Conservation (phyloP, 1,140 invertebrate genomes). For the Neocloeon triangulifer region DNA sequence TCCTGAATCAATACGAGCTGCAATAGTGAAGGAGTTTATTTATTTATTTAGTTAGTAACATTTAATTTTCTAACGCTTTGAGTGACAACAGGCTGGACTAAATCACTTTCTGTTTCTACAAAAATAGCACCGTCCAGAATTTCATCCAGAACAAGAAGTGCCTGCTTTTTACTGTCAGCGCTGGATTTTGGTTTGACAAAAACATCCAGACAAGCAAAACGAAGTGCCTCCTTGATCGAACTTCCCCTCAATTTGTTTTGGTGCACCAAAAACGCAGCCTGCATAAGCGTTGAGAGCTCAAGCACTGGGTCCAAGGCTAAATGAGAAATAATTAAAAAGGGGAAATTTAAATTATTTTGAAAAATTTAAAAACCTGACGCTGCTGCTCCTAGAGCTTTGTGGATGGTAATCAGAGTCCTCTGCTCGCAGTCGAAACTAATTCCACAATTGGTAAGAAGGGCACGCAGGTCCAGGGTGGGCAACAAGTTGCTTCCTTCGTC, state of each 20-base stretch:
- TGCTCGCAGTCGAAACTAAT: slow-evolving; percentile 18
- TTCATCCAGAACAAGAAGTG: too few species aligned
- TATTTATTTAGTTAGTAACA: too few species aligned
- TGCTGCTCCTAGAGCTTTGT: slow-evolving; percentile 18
- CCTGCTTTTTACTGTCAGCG: too few species aligned
- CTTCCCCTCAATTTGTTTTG: slow-evolving; percentile 38
- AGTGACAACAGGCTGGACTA: too few species aligned
- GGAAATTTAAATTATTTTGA: slow-evolving; percentile 20
- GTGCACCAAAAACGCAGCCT: slow-evolving; percentile 30
- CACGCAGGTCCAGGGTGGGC: slow-evolving; percentile 24
- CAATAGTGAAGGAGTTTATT: too few species aligned
- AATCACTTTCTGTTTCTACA: too few species aligned
- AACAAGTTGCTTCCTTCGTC: slow-evolving; percentile 14
- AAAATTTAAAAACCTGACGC: slow-evolving; percentile 9
- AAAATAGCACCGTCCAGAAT: too few species aligned
- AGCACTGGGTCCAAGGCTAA: too few species aligned
- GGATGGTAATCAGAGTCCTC: slow-evolving; percentile 25
- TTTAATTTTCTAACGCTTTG: too few species aligned
- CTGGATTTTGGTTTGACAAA: slow-evolving; percentile 37
- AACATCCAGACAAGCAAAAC: slow-evolving; percentile 34
- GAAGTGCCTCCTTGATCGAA: slow-evolving; percentile 22
- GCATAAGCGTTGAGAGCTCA: slow-evolving; percentile 35
- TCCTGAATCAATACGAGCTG: too few species aligned
- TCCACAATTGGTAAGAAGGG: slow-evolving; percentile 26
- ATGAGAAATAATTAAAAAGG: slow-evolving; percentile 8